These are phyloP conservation scores for Aselliscus stoliczkanus DNA, from an alignment of 2,797 vertebrate species.

Conservation along the genomic window DNA sequence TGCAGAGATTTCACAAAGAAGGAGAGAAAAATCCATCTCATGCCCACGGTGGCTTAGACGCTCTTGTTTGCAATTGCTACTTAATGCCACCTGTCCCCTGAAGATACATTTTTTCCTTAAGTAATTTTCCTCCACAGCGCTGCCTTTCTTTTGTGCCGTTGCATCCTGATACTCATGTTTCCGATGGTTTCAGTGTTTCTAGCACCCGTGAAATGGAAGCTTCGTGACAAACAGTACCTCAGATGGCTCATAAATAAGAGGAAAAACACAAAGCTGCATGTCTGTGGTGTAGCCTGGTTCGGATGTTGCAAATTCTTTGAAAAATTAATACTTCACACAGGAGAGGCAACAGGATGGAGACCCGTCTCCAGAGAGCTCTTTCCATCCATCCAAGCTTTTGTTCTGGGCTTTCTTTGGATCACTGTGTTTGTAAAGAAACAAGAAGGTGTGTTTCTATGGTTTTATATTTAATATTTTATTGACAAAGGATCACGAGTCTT, in stretches of 20 bases:
- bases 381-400: background rate
- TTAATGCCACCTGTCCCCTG: background rate
- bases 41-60: background rate
- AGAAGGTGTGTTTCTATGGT: background rate
- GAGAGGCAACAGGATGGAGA: background rate
- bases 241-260: background rate
- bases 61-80: background rate
- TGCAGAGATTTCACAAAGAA: background rate
- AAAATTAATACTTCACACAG: background rate
- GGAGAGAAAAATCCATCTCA: background rate
- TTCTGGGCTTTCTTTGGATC: background rate
- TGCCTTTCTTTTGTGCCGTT: background rate
- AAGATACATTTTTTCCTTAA: background rate
- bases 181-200: background rate
- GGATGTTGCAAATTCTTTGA: background rate
- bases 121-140: background rate
- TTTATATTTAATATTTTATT: background rate
- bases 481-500: background rate
- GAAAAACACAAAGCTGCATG: background rate
- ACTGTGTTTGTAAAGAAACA: background rate
- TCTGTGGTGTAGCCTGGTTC: fast-evolving
- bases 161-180: background rate
- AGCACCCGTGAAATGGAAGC: background rate
- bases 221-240: background rate
- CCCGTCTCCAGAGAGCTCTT: background rate